These are phyloP conservation scores for Metaphire vulgaris DNA, from an alignment of 1,140 invertebrate species.

Conservation along the genomic window DNA sequence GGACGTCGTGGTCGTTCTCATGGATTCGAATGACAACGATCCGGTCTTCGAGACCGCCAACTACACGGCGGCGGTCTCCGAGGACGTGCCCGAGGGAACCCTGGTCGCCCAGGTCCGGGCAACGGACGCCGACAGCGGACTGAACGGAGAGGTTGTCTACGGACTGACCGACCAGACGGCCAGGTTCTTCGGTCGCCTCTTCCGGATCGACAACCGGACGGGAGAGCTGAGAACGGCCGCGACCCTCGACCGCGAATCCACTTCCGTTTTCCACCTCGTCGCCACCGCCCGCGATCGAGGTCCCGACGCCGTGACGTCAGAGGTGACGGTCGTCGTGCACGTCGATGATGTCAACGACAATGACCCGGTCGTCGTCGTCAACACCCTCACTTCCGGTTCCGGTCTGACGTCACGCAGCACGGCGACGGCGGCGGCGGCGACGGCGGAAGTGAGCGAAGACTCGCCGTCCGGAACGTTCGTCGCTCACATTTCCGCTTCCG, in stretches of 20 bases:
- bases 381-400: slow-evolving; percentile 27
- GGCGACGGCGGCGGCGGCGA: slow-evolving; percentile 64
- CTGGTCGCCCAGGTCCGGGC: slow-evolving; percentile 63
- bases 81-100: slow-evolving; percentile 74
- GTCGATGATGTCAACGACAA: slow-evolving; percentile 94
- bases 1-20: slow-evolving; percentile 57
- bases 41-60: slow-evolving; percentile 19
- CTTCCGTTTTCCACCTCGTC: slow-evolving; percentile 77
- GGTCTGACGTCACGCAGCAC: no score
- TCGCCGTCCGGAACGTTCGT: slow-evolving; percentile 87
- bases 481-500: neutral
- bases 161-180: slow-evolving; percentile 54
- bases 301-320: slow-evolving; percentile 81
- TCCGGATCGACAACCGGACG: slow-evolving; percentile 73
- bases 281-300: slow-evolving; percentile 87
- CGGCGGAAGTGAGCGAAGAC: slow-evolving; percentile 81
- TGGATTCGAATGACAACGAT: slow-evolving; percentile 79
- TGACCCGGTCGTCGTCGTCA: slow-evolving; percentile 80
- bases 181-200: slow-evolving; percentile 68
- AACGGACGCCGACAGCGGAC: slow-evolving; percentile 70
- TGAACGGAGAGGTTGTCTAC: slow-evolving; percentile 69
- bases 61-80: slow-evolving; percentile 62
- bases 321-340: slow-evolving; percentile 81
- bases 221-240: slow-evolving; percentile 86
- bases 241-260: slow-evolving; percentile 86